Evolutionary conservation across 1,140 invertebrate genomes (phyloP), one percentile per base, ranked within the genome.

Genomic region (Ceratina calcarata): DNA sequence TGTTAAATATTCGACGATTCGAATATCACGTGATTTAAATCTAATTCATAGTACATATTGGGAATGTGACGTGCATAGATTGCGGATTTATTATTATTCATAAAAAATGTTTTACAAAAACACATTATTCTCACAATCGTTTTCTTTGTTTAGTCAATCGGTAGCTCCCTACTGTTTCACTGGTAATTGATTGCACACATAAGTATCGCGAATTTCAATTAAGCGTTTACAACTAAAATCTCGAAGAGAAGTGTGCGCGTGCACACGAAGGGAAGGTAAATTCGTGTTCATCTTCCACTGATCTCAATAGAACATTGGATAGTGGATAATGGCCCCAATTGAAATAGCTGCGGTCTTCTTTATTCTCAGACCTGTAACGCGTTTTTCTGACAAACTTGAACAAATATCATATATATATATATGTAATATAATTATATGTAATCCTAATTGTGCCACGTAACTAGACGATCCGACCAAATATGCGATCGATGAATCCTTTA

Each of bases 41-140:
- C 16, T 74, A 27, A 65, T 53, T 68, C 37, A 45, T 10, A 8
- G 53, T 27, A 68, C 13, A 68, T 69, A 27, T 77, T 15, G 37
- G 57, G 18, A 51, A 18, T 67, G 2, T 77, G 6, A 32, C 32
- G 55, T 69, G 55, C 74, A 69, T 22, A 58, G 45, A 49, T 77
- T 49, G 22, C 24, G 32, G 55, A 69, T 77, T 77, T 69, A 77
- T 77, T 76, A 60, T 49, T 60, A 61, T 58, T 69, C 45, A 77
- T 69, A 77, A 69, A 77, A 77, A 67, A 45, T 77, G 66, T 77
- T 77, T 45, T 77, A 69, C 65, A 69, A 77, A 74, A 69, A 68
- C 53, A 27, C 49, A 68, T 76, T 45, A 7, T 77, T 49, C 8
- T 68, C 15, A 60, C 57, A 76, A 76, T 68, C 20, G 15, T 6